These are phyloP conservation scores for Rhombomys opimus DNA, from an alignment of 2,113 vertebrate genomes.

Conservation along the genomic window DNA sequence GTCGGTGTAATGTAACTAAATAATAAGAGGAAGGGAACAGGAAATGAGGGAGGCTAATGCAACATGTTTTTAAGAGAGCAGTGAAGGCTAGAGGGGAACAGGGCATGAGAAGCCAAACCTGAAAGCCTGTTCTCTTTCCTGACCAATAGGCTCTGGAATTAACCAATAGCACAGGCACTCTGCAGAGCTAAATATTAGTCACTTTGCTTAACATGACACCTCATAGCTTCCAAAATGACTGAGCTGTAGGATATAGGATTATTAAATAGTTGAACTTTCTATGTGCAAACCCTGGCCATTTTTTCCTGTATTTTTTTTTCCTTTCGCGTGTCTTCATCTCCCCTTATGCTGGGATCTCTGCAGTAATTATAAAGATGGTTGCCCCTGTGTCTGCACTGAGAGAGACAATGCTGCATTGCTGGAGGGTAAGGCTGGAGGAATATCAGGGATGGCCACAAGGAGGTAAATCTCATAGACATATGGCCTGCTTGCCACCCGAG, in stretches of 20 bases:
- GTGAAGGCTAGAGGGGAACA: background rate
- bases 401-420: background rate
- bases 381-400: background rate
- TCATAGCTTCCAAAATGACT: background rate
- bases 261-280: constrained; percentile 46
- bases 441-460: constrained; percentile 32
- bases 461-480: constrained; percentile 78
- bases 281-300: background rate
- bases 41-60: background rate
- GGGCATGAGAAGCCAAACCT: background rate
- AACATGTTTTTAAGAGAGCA: background rate
- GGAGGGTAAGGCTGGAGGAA: constrained; percentile 39
- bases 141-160: too few species aligned
- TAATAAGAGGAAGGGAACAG: background rate
- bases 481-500: constrained; percentile 44
- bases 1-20: too few species aligned
- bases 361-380: background rate
- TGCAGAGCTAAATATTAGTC: accelerated
- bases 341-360: constrained; percentile 17
- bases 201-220: accelerated
- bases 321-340: background rate
- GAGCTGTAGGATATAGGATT: constrained; percentile 10
- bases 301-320: background rate
- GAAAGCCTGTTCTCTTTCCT: background rate
- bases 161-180: accelerated